Evolutionary conservation across 2,113 vertebrate species (phyloP).

Genomic region (Spea multiplicata): DNA sequence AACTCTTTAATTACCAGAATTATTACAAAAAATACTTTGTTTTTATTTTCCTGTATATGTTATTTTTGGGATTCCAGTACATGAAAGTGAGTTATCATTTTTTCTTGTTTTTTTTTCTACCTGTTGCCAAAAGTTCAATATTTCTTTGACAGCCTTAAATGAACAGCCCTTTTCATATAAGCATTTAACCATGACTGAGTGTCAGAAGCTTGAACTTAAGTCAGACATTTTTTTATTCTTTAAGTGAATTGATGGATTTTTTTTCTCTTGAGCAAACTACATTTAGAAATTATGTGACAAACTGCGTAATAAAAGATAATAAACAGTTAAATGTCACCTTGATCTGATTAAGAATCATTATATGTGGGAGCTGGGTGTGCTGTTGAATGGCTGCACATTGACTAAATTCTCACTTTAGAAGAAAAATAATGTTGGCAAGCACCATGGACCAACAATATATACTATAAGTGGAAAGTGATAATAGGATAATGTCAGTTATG

Average conservation of each 20-base stretch:
- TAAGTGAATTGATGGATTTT: conserved; percentile 3
- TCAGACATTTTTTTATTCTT: conserved; percentile 14
- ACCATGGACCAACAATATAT: too few species aligned
- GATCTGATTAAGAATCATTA: conserved; percentile 26
- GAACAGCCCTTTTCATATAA: conserved; percentile 37
- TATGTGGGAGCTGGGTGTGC: neutral
- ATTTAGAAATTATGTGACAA: neutral
- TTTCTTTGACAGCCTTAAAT: conserved; percentile 32
- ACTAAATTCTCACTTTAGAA: too few species aligned
- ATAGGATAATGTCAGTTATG: too few species aligned
- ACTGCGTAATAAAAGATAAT: neutral
- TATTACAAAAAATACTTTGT: conserved; percentile 12
- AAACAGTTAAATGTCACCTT: neutral
- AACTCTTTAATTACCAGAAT: conserved; percentile 40
- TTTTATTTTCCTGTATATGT: conserved; percentile 12
- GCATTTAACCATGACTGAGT: conserved; percentile 43
- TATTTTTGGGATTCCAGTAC: neutral
- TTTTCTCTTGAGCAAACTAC: conserved; percentile 4
- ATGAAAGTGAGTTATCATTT: neutral
- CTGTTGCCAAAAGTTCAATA: conserved; percentile 23
- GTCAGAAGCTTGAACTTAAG: conserved; percentile 38
- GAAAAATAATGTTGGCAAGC: too few species aligned
- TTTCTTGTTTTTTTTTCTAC: conserved; percentile 10
- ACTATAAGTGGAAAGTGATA: too few species aligned
- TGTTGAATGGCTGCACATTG: too few species aligned